These are phyloP conservation scores for Lissocephala sabroskyi DNA, from an alignment of 2,888 invertebrate genomes.

Conservation along the genomic window DNA sequence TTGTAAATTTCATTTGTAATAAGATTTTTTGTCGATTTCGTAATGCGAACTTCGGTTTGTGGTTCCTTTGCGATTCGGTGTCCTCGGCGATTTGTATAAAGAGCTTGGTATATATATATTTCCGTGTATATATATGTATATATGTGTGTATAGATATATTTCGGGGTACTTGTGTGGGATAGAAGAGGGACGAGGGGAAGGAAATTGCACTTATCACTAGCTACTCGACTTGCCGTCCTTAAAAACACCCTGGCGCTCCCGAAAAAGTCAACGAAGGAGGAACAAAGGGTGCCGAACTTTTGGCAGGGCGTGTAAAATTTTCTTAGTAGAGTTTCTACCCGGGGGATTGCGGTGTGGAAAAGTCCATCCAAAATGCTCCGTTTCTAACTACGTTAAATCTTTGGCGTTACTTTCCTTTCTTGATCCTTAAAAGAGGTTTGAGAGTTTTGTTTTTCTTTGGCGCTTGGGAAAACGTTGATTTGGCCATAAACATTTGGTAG, in stretches of 20 bases:
- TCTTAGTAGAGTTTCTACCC: no score
- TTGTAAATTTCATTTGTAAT: conserved; percentile 38
- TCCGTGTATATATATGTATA: conserved; percentile 23
- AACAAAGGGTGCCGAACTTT: no score
- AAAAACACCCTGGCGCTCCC: conserved; percentile 9
- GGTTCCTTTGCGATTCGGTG: neutral
- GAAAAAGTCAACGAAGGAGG: no score
- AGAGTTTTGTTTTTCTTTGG: conserved; percentile 49
- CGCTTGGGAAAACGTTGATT: conserved; percentile 59
- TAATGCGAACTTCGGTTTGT: neutral
- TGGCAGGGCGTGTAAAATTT: no score
- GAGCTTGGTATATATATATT: conserved; percentile 31
- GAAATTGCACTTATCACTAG: conserved; percentile 46
- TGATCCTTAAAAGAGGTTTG: conserved; percentile 38
- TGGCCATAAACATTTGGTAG: conserved; percentile 43
- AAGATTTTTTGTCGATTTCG: neutral
- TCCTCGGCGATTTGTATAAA: conserved; percentile 37
- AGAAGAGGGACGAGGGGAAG: conserved; percentile 27
- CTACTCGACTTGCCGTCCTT: conserved; percentile 37
- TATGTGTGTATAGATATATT: conserved; percentile 8
- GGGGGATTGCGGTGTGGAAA: conserved; percentile 30
- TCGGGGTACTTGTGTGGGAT: conserved; percentile 17
- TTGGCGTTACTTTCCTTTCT: conserved; percentile 14
- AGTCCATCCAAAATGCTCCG: conserved; percentile 45
- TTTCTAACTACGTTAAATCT: conserved; percentile 36